Percentiles rank a stretch among this genome's conserved stretches.
These are phyloP conservation scores for Gasterosteus aculeatus DNA, from an alignment of 2,113 vertebrate species.

Conservation along the genomic window DNA sequence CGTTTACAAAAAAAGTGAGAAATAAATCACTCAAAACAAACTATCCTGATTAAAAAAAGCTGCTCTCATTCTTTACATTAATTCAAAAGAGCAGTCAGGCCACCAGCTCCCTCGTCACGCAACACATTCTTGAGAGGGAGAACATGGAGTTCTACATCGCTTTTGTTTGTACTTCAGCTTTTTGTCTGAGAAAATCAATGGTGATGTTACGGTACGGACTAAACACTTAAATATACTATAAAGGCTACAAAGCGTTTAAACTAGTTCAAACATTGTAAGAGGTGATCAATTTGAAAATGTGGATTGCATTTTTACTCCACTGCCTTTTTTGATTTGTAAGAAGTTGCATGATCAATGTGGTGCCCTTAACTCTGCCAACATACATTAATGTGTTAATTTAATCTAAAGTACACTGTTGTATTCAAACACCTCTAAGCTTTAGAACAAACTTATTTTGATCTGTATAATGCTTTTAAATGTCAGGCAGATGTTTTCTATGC, in stretches of 20 bases:
- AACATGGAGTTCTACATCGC: no score
- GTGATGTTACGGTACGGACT: no score
- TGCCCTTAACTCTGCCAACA: not conserved
- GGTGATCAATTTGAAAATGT: not conserved
- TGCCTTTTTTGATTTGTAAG: not conserved
- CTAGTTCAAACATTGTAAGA: not conserved
- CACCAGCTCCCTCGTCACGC: no score
- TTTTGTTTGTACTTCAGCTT: no score
- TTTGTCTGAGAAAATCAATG: no score
- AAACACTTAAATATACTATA: not conserved
- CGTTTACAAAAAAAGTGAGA: constrained; percentile 61
- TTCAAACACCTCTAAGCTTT: not conserved
- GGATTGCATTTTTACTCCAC: not conserved
- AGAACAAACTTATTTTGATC: not conserved
- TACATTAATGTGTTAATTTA: not conserved
- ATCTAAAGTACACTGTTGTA: not conserved
- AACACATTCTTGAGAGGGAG: no score
- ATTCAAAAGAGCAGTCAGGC: no score
- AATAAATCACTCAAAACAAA: constrained; percentile 55
- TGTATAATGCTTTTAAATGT: not conserved
- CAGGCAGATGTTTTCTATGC: not conserved
- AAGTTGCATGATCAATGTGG: not conserved
- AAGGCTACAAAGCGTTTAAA: not conserved
- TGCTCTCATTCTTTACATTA: no score
- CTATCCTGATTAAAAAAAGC: constrained; percentile 32